A percentile compares a stretch with the other conserved stretches of the same genome.
Evolutionary conservation across 2,113 vertebrate species (phyloP).

Genomic region (Plecotus auritus): DNA sequence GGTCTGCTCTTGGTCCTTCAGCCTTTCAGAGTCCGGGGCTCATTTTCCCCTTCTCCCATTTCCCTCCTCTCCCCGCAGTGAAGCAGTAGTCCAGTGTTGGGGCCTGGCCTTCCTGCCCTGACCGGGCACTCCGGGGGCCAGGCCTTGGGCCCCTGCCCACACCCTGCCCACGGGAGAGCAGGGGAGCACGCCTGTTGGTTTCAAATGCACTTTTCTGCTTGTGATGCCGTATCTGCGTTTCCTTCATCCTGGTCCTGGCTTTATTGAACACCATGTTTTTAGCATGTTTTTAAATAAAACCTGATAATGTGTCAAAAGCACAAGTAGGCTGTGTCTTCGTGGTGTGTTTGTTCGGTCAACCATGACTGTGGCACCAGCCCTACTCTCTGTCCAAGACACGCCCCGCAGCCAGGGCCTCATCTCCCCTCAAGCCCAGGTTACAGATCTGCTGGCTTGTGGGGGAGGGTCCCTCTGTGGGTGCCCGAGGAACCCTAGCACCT

Average conservation of each 20-base stretch:
- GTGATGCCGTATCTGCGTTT: conserved; percentile 66
- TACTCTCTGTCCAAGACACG: not conserved
- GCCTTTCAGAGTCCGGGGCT: not conserved
- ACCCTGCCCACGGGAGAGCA: not conserved
- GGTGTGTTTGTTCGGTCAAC: not conserved
- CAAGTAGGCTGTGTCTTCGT: not conserved
- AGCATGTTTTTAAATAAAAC: conserved; percentile 88
- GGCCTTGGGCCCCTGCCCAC: not conserved
- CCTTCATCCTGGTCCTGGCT: conserved; percentile 67
- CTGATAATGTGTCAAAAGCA: conserved; percentile 74
- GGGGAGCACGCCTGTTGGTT: conserved; percentile 61
- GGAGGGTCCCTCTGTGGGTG: not conserved
- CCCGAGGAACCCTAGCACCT: not conserved
- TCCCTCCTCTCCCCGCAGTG: not conserved
- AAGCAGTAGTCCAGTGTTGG: not conserved
- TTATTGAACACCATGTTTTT: conserved; percentile 79
- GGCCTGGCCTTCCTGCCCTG: not conserved
- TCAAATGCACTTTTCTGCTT: conserved; percentile 80
- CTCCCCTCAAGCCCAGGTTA: not conserved
- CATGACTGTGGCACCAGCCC: accelerated
- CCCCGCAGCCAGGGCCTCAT: not conserved
- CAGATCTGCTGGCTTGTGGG: not conserved
- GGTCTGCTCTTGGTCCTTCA: not conserved
- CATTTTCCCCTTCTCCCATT: not conserved
- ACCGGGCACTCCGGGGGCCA: accelerated